A percentile compares a stretch with the other conserved stretches of the same genome.
Conservation (phyloP, 1,140 invertebrate genomes). For the Pogonomyrmex californicus region DNA sequence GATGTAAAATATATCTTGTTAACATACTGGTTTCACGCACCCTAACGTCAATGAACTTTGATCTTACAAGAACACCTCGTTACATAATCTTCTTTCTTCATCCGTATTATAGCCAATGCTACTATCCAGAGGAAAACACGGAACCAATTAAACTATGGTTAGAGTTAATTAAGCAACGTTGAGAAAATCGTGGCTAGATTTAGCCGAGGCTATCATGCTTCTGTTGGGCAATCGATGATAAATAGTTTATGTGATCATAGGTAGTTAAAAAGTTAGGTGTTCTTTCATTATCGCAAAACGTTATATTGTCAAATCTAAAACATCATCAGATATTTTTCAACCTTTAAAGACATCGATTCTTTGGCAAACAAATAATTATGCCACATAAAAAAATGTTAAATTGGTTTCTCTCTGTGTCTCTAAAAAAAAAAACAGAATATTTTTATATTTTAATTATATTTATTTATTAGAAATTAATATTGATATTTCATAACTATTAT, state of each 20-base stretch:
- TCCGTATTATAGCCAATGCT: background rate
- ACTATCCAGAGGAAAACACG: slow-evolving; percentile 20
- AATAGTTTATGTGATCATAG: slow-evolving; percentile 31
- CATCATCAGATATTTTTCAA: background rate
- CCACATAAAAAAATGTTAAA: background rate
- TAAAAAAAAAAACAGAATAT: background rate
- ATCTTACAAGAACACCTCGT: slow-evolving; percentile 20
- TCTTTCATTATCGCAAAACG: background rate
- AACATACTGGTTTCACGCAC: background rate
- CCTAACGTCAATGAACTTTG: slow-evolving; percentile 26
- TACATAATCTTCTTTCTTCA: slow-evolving; percentile 23
- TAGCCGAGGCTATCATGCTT: background rate
- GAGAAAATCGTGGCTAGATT: slow-evolving; percentile 23
- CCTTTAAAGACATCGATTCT: background rate
- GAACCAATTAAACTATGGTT: slow-evolving; percentile 46
- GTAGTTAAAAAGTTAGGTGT: background rate
- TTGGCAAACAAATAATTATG: background rate
- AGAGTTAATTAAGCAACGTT: slow-evolving; percentile 44
- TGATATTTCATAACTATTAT: background rate
- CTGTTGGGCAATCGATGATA: slow-evolving; percentile 30
- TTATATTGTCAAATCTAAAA: slow-evolving; percentile 2
- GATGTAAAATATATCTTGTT: slow-evolving; percentile 7
- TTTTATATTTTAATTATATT: background rate
- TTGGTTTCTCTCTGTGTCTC: background rate
- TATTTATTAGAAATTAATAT: background rate